phyloP scores from a whole-genome alignment of 2,113 vertebrate species.

The Melanotaenia duboulayi region DNA sequence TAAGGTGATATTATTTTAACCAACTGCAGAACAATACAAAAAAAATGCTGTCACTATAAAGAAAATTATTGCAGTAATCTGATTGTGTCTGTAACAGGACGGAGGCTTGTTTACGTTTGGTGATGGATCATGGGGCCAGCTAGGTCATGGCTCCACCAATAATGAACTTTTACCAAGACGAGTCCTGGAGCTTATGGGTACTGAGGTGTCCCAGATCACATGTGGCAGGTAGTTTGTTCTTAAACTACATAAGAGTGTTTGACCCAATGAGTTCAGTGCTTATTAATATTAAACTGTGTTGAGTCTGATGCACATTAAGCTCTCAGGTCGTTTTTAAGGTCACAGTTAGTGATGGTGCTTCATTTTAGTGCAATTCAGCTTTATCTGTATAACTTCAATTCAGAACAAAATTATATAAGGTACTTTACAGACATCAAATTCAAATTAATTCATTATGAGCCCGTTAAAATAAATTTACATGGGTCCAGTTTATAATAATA shows the following conservation, averaged over 20 bases:
- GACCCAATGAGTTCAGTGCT: too few species aligned
- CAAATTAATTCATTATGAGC: too few species aligned
- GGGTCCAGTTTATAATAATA: too few species aligned
- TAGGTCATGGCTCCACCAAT: conserved; percentile 90
- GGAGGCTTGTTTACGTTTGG: conserved; percentile 94
- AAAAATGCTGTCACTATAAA: background rate
- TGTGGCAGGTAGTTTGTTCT: conserved; percentile 86
- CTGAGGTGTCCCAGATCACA: conserved; percentile 91
- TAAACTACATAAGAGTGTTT: background rate
- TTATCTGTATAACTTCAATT: background rate
- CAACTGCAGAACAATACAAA: background rate
- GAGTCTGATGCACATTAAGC: background rate
- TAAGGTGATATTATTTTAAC: background rate
- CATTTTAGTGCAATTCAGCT: background rate
- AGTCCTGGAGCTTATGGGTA: conserved; percentile 93
- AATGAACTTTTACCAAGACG: conserved; percentile 90
- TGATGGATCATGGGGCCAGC: conserved; percentile 88
- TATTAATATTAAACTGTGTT: background rate
- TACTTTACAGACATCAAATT: too few species aligned
- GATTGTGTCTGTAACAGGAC: conserved; percentile 75
- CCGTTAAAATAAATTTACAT: too few species aligned
- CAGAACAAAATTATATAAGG: too few species aligned
- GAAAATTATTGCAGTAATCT: background rate
- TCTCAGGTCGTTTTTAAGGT: too few species aligned
- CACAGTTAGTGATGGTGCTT: background rate